Conservation (phyloP, 2,113 vertebrate genomes). For the Pseudorhombus dupliciocellatus region DNA sequence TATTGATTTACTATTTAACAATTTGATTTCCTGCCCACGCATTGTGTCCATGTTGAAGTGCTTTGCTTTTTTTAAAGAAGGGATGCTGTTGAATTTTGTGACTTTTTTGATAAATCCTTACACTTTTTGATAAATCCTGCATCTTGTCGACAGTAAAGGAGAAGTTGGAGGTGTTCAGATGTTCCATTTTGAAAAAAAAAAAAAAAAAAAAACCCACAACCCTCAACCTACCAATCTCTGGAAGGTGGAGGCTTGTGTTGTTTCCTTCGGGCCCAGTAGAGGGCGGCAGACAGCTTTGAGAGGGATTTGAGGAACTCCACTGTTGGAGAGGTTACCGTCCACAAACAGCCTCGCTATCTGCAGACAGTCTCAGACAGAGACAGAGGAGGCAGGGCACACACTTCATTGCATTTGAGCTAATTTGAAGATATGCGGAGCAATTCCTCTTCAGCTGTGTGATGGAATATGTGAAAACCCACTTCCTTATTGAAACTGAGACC, state of each 20-base stretch:
- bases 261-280: slow-evolving; percentile 45
- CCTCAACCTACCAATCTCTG: background rate
- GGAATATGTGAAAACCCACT: too few relatives aligned
- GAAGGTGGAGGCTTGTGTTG: background rate
- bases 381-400: background rate
- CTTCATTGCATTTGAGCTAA: too few relatives aligned
- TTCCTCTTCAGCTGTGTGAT: background rate
- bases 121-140: too few relatives aligned
- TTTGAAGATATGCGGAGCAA: background rate
- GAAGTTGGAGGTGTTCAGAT: too few relatives aligned
- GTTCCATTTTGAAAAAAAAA: background rate
- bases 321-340: slow-evolving; percentile 4
- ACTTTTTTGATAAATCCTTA: too few relatives aligned
- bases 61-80: too few relatives aligned
- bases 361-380: slow-evolving; percentile 8
- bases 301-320: slow-evolving; percentile 1
- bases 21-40: background rate
- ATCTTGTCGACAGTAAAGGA: too few relatives aligned
- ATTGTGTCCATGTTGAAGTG: background rate
- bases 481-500: too few relatives aligned
- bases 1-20: too few relatives aligned
- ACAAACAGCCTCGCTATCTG: slow-evolving; percentile 19
- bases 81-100: too few relatives aligned
- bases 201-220: background rate
- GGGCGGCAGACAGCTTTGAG: slow-evolving; percentile 39